Evolutionary conservation across 2,797 vertebrate genomes (phyloP).

Genomic region (Crypturellus tataupa): DNA sequence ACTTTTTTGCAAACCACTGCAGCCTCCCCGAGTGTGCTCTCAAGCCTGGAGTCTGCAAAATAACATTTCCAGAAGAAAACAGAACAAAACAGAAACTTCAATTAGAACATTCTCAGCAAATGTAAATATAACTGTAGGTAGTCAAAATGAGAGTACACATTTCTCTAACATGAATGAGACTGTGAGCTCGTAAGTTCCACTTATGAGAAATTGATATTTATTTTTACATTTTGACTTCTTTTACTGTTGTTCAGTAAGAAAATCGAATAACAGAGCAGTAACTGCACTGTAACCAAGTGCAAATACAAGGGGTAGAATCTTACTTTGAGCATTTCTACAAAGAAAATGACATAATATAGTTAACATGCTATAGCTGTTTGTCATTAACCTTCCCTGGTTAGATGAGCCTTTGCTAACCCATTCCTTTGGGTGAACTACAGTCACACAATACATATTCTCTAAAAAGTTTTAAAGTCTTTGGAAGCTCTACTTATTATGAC

Average conservation of each 20-base stretch:
- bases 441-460: background rate
- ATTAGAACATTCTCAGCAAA: background rate
- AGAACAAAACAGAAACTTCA: background rate
- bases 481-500: background rate
- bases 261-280: background rate
- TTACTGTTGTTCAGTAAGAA: background rate
- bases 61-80: slow-evolving; percentile 19
- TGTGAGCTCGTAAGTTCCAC: background rate
- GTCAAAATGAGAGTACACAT: background rate
- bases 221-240: background rate
- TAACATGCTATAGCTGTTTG: background rate
- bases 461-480: background rate
- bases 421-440: background rate
- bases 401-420: background rate
- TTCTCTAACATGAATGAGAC: background rate
- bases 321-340: background rate
- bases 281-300: rapidly evolving
- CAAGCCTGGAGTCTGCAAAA: slow-evolving; percentile 91
- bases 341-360: background rate
- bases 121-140: background rate
- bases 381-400: background rate
- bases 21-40: slow-evolving; percentile 86
- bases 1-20: slow-evolving; percentile 91
- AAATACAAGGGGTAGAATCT: background rate
- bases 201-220: background rate